phyloP scores from a whole-genome alignment of 2,888 invertebrate genomes.

The Drosophila tripunctata region DNA sequence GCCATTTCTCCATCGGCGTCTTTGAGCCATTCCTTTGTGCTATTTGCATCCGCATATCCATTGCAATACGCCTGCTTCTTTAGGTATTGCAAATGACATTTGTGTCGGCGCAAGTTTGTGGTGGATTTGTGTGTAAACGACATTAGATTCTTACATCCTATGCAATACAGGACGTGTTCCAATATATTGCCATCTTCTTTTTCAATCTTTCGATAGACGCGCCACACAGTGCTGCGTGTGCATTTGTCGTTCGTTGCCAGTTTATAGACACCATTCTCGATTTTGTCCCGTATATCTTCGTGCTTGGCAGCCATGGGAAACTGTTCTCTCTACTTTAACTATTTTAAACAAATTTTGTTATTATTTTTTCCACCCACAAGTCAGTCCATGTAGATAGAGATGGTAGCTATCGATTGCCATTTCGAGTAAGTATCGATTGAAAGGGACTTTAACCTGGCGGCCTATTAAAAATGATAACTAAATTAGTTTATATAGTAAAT shows the following conservation, averaged over 20 bases:
- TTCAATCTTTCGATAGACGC: conserved; percentile 58
- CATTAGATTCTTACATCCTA: conserved; percentile 62
- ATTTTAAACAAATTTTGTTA: conserved; percentile 50
- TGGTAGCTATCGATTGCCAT: conserved; percentile 24
- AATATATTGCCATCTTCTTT: conserved; percentile 64
- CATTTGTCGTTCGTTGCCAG: conserved; percentile 55
- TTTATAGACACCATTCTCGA: conserved; percentile 58
- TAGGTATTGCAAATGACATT: conserved; percentile 59
- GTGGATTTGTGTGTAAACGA: conserved; percentile 67
- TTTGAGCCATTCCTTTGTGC: conserved; percentile 41
- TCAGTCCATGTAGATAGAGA: conserved; percentile 14
- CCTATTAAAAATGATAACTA: no score
- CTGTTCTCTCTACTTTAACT: conserved; percentile 2
- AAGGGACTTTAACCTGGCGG: background rate
- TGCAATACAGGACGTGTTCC: conserved; percentile 57
- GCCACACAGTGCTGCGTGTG: conserved; percentile 68
- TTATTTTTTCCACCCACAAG: conserved; percentile 40
- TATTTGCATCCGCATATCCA: conserved; percentile 33
- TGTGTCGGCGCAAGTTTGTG: conserved; percentile 61
- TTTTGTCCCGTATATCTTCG: conserved; percentile 64
- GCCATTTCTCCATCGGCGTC: conserved; percentile 44
- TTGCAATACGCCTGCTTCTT: conserved; percentile 46
- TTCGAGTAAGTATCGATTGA: background rate
- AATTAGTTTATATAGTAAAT: no score
- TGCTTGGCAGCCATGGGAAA: conserved; percentile 53